These are phyloP conservation scores for Dryomyza anilis DNA, from an alignment of 2,888 invertebrate genomes.

Conservation along the genomic window DNA sequence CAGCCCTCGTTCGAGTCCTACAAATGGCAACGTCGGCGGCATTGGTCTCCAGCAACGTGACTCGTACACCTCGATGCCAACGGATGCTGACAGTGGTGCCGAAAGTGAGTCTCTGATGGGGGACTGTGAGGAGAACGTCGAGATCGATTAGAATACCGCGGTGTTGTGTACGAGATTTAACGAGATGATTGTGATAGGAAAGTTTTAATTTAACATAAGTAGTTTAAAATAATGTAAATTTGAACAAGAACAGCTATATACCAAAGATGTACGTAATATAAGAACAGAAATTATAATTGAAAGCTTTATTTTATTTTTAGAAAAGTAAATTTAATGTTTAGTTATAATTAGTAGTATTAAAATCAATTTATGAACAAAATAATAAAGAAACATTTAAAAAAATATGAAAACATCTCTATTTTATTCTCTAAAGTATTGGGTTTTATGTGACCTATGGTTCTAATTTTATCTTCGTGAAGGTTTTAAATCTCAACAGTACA, in stretches of 20 bases:
- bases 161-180: not conserved
- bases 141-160: constrained; percentile 53
- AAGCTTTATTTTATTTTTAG: too few species aligned
- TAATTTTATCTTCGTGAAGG: too few species aligned
- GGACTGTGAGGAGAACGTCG: constrained; percentile 61
- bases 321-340: not conserved
- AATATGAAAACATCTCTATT: too few species aligned
- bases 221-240: not conserved
- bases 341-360: not conserved
- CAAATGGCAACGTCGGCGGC: constrained; percentile 25
- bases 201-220: constrained; percentile 22
- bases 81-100: constrained; percentile 42
- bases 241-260: constrained; percentile 13
- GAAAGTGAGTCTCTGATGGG: constrained; percentile 50
- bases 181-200: constrained; percentile 26
- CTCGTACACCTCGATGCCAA: constrained; percentile 20
- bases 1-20: constrained; percentile 43
- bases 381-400: too few species aligned
- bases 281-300: too few species aligned
- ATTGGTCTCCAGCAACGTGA: constrained; percentile 2
- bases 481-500: too few species aligned
- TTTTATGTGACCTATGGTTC: too few species aligned
- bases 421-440: too few species aligned
- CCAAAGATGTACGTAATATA: constrained; percentile 14
- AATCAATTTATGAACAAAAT: not conserved